Base-by-base conservation (phyloP, 2,113 vertebrate species). In the Natator depressus region DNA sequence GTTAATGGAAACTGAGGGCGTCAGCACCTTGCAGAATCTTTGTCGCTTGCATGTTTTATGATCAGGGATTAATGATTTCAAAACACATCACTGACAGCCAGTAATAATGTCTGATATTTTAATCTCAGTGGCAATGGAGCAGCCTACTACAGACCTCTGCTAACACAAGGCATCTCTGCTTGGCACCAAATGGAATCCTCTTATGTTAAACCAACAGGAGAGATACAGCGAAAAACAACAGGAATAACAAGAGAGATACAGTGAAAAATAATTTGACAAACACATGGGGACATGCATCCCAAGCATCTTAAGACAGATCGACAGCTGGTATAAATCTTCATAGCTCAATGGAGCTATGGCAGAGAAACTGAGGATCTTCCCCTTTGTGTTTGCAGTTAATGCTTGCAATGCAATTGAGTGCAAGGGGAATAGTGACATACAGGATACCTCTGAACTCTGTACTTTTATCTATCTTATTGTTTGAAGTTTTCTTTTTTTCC, bases 231-330 rank as follows among this genome's bases (percentile, higher is more conserved):
- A 42, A 42, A 42, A 42, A 42, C 5, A 42, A 42, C 42, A 42
- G 42, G 42, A 42, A 42, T 5, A 78, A 93, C 69, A 91, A 49
- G 80, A 46, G 35, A 84, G 16, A 84, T 81, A 89, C 93, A 94
- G 35, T 31, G 42, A 42, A 92, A 87, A 42, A 89, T 35, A 1
- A 4, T 50, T 84, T 42, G 75, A 88, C 22, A 81, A 95, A 95
- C 89, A 92, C 90, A 95, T 92, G 93, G 90, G 62, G 55, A 84
- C 88, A 94, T 10, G 29, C 81, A 82, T 91, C 95, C 89, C 87
- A 88, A 5, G 16, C 42, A 24, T 80, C 50, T 78, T 47, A 4
- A 25, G 42, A 83, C 7, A 54, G 5, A 88, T 75, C 85, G 88
- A 47, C n/a, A 89, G 57, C 50, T 79, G 54, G 9, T 50, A 38